A percentile compares a stretch with the other conserved stretches of the same genome.
Evolutionary conservation across 2,797 vertebrate species (phyloP).

Genomic region (Nannoperca obscura): DNA sequence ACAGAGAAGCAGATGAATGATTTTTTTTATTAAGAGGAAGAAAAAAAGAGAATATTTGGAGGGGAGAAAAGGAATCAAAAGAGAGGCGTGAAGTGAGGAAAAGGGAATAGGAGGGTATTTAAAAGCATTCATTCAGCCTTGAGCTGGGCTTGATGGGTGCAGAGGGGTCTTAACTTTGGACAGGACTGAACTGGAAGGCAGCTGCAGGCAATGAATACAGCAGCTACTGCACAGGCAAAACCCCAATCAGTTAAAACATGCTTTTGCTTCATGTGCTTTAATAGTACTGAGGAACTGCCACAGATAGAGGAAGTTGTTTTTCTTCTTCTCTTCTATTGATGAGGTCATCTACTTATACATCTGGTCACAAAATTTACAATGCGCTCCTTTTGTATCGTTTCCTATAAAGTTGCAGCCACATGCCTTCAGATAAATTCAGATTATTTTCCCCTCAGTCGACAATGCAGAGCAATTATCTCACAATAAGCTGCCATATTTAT

Average conservation of each 20-base stretch:
- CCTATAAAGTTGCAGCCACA: constrained; percentile 36
- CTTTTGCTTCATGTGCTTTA: constrained; percentile 36
- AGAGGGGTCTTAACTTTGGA: constrained; percentile 67
- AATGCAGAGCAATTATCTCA: constrained; percentile 53
- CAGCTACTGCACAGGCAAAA: constrained; percentile 51
- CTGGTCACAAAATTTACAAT: constrained; percentile 4
- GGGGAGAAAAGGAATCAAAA: constrained; percentile 21
- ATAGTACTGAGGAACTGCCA: constrained; percentile 16
- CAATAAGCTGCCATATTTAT: constrained; percentile 58
- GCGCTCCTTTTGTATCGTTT: constrained; percentile 17
- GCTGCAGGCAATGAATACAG: constrained; percentile 72
- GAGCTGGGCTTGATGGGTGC: constrained; percentile 61
- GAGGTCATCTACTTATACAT: constrained; percentile 23
- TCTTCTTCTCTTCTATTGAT: constrained; percentile 24
- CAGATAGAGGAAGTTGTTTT: neutral
- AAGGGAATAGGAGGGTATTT: constrained; percentile 55
- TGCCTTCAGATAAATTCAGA: constrained; percentile 45
- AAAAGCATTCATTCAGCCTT: constrained; percentile 69
- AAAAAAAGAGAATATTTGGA: constrained; percentile 40
- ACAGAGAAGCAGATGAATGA: constrained; percentile 37
- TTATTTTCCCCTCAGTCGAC: constrained; percentile 33
- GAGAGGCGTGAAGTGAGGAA: constrained; percentile 39
- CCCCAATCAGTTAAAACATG: constrained; percentile 46
- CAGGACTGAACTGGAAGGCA: constrained; percentile 65
- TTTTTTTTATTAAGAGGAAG: constrained; percentile 23